Percentiles rank a stretch among this genome's conserved stretches.
phyloP scores from a whole-genome alignment of 2,113 vertebrate species.

The Alligator mississippiensis region DNA sequence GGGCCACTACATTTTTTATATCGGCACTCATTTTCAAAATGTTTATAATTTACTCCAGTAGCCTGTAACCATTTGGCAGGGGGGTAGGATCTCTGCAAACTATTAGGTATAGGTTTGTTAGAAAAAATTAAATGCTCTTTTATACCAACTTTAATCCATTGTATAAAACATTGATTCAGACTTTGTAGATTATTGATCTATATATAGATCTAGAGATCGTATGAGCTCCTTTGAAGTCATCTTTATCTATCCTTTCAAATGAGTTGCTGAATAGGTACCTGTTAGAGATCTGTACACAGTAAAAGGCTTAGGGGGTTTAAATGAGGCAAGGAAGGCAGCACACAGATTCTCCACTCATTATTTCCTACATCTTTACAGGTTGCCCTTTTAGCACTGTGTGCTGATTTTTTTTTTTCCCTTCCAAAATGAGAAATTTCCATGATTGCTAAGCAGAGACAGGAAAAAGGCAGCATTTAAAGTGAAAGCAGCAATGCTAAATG shows the following conservation, averaged over 20 bases:
- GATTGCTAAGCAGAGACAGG: neutral
- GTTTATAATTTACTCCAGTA: neutral
- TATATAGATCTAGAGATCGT: neutral
- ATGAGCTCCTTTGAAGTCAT: neutral
- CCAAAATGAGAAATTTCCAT: neutral
- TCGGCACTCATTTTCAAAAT: neutral
- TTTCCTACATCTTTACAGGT: slow-evolving; percentile 6
- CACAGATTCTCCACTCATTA: neutral
- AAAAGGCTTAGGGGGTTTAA: neutral
- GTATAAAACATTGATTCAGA: neutral
- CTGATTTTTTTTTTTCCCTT: neutral
- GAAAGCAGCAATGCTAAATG: slow-evolving; percentile 13
- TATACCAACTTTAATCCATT: neutral
- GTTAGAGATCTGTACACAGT: neutral
- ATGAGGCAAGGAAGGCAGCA: neutral
- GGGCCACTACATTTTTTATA: neutral
- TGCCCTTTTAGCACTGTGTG: neutral
- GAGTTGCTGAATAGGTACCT: neutral
- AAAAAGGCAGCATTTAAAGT: neutral
- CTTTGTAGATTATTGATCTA: neutral
- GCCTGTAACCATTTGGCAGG: no score
- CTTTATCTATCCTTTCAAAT: neutral
- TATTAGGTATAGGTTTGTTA: no score
- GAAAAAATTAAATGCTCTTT: neutral
- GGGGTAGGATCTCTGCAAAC: neutral